Base-by-base conservation (phyloP, 2,797 vertebrate species). In the Philypnodon macrostomus region DNA sequence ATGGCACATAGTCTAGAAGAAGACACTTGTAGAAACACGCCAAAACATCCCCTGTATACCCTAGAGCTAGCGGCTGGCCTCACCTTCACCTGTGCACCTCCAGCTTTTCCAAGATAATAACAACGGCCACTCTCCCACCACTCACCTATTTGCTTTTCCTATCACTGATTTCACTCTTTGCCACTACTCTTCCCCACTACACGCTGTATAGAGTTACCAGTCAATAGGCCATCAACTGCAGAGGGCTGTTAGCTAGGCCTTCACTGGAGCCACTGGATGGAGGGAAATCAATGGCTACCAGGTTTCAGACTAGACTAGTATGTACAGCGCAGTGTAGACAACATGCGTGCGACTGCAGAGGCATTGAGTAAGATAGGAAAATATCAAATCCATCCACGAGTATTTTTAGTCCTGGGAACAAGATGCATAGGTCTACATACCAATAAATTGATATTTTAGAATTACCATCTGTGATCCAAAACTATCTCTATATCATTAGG, bases 51-150 rank as follows among this genome's bases (percentile, higher is more conserved):
- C 52, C 47, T 68, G 27, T 69, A n/a, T 62, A 60, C 63, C 61
- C 23, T 77, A 66, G 61, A 80, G 29, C 24, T 79, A 83, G 66
- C n/a, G n/a, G n/a, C 66, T 70, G 57, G 58, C 56, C 59, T 78
- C 80, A 81, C 80, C 75, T 73, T 73, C 75, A 83, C 74, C 77
- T 70, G 73, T 84, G 80, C 77, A 84, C 81, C 77, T 79, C 63
- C 79, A 86, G 73, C 74, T 69, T 75, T 63, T 77, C 80, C 81
- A 79, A 73, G 11, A 67, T n/a, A 44, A 64, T 37, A 67, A 85
- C 31, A 67, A 85, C 31, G 63, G 62, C 63, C 69, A 54, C 53
- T 51, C 52, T 80, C 79, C 82, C 70, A 49, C 78, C 80, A 80
- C 84, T 81, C 70, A 73, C 82, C 77, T 75, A 58, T 75, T 75